Conservation (phyloP, 2,113 vertebrate species). For the Ophthalmolycus amberensis region DNA sequence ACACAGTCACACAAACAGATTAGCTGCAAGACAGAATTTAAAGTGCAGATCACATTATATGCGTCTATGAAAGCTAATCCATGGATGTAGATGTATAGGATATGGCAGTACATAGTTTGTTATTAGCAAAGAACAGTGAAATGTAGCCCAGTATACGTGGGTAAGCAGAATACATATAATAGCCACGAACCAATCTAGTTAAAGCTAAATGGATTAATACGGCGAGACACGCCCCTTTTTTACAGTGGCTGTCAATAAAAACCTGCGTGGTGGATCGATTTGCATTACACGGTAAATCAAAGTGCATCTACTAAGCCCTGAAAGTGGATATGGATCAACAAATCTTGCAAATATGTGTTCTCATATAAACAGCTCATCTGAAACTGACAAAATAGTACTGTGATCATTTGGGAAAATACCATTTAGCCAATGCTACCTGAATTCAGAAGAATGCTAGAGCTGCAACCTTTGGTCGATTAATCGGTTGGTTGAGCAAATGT, state of each 20-base stretch:
- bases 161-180: not conserved
- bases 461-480: not conserved
- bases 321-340: slow-evolving; percentile 19
- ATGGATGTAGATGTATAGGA: slow-evolving; percentile 25
- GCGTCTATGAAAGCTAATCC: slow-evolving; percentile 27
- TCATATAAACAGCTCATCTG: not conserved
- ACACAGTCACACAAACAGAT: slow-evolving; percentile 18
- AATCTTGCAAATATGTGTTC: not conserved
- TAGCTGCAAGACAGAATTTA: slow-evolving; percentile 43
- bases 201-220: slow-evolving; percentile 16
- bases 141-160: not conserved
- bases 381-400: not conserved
- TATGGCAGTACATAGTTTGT: not conserved
- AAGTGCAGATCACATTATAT: slow-evolving; percentile 16
- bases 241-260: slow-evolving; percentile 5
- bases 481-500: not conserved
- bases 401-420: not conserved
- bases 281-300: slow-evolving; percentile 14
- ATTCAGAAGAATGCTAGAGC: not conserved
- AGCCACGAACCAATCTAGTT: slow-evolving; percentile 1
- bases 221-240: not conserved
- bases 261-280: slow-evolving; percentile 26
- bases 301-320: slow-evolving; percentile 1
- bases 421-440: not conserved
- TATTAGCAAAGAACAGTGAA: not conserved